phyloP scores from a whole-genome alignment of 2,113 vertebrate genomes.

The Hemiscyllium ocellatum region DNA sequence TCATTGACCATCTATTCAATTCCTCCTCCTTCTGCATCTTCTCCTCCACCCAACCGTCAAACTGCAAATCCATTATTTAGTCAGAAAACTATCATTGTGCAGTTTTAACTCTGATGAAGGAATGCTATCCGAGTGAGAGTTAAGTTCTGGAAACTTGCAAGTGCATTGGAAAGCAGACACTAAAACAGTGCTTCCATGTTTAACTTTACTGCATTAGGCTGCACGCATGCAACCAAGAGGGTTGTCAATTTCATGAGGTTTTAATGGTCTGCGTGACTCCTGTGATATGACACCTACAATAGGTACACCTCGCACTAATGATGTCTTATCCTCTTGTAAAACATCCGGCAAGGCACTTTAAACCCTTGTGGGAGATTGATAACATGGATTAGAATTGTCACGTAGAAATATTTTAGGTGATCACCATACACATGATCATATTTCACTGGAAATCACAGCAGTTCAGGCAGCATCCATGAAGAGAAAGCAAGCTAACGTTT shows the following conservation, averaged over 20 bases:
- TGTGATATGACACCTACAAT: background rate
- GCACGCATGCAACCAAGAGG: background rate
- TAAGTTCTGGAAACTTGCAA: background rate
- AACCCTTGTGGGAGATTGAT: background rate
- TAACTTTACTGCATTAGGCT: background rate
- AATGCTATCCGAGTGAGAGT: background rate
- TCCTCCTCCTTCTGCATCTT: background rate
- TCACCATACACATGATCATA: background rate
- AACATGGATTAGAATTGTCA: background rate
- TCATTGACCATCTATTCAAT: background rate
- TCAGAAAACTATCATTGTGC: background rate
- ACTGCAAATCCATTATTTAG: background rate
- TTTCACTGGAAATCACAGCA: too few species aligned
- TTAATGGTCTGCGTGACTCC: background rate
- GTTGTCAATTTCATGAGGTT: background rate
- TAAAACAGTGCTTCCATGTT: background rate
- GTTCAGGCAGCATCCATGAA: too few species aligned
- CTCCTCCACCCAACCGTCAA: background rate
- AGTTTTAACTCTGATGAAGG: too few species aligned
- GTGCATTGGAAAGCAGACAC: background rate
- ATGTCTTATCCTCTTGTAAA: background rate
- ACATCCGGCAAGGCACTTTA: background rate
- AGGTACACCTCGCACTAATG: background rate
- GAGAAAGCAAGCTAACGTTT: too few species aligned
- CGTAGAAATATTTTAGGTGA: background rate